Percentiles rank a stretch among this genome's conserved stretches.
These are phyloP conservation scores for Plumapathes pennacea DNA, from an alignment of 92 coral and sea anemone genomes.

Conservation along the genomic window DNA sequence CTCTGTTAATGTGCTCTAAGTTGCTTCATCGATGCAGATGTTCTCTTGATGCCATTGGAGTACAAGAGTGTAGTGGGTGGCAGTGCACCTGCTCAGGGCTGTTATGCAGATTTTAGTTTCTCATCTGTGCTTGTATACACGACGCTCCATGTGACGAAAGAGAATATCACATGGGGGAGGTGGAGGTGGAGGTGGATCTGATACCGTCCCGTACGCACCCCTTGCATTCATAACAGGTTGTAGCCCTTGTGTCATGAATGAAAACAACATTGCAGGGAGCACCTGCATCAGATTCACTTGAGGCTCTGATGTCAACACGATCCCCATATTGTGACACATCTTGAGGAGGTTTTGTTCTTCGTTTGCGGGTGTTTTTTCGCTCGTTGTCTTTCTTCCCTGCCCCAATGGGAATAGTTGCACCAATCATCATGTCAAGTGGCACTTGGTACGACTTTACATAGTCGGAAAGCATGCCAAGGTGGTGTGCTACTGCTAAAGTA, in stretches of 20 bases:
- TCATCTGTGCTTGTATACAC: conserved; percentile 15
- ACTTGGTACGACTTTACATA: conserved; percentile 33
- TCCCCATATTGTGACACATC: conserved; percentile 26
- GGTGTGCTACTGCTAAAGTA: conserved; percentile 33
- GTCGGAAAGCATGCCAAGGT: conserved; percentile 7
- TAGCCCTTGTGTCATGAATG: conserved; percentile 17
- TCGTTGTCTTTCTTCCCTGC: conserved; percentile 39
- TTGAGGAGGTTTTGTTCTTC: conserved; percentile 11
- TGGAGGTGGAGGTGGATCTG: no score
- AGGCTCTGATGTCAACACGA: conserved; percentile 1
- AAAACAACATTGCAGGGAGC: conserved; percentile 15
- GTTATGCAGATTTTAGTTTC: conserved; percentile 15
- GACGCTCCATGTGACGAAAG: conserved; percentile 12
- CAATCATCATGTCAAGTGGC: conserved; percentile 7
- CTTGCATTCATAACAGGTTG: conserved; percentile 19
- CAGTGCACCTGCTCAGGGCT: no score
- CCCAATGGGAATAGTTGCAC: conserved; percentile 17
- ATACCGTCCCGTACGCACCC: conserved; percentile 25
- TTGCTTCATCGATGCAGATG: no score
- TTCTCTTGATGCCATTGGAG: no score
- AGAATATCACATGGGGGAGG: conserved; percentile 14
- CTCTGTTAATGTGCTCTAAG: no score
- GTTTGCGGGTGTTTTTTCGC: conserved; percentile 4
- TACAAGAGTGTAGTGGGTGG: no score
- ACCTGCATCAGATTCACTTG: not conserved